A percentile compares a stretch with the other conserved stretches of the same genome.
These are phyloP conservation scores for Melitaea athalia DNA, from an alignment of 2,888 invertebrate genomes.

Conservation along the genomic window DNA sequence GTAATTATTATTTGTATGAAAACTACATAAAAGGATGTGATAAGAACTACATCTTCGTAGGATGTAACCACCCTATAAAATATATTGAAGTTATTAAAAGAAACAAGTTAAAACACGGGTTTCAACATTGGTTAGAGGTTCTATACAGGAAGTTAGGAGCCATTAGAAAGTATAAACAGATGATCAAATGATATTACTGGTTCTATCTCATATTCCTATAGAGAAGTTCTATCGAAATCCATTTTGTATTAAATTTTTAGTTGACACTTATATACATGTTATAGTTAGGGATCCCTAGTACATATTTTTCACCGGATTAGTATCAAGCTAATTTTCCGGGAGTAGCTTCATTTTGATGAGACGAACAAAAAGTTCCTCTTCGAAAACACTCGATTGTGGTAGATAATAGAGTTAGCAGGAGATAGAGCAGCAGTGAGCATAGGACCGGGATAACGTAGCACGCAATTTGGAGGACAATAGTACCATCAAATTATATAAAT, in stretches of 20 bases:
- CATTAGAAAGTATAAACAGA: conserved; percentile 24
- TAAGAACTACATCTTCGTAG: conserved; percentile 1
- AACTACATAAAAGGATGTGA: not conserved
- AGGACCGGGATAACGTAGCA: too few relatives aligned
- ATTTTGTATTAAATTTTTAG: not conserved
- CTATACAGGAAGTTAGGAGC: conserved; percentile 11
- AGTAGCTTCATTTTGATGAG: too few relatives aligned
- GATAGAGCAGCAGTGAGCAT: too few relatives aligned
- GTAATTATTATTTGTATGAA: conserved; percentile 15
- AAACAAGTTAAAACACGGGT: conserved; percentile 11
- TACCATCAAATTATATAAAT: too few relatives aligned
- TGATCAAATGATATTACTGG: conserved; percentile 15
- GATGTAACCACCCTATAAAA: not conserved
- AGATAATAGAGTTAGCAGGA: too few relatives aligned
- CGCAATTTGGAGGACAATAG: too few relatives aligned
- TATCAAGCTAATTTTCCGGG: too few relatives aligned
- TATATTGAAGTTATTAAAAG: conserved; percentile 10
- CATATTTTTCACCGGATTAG: too few relatives aligned
- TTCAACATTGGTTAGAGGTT: conserved; percentile 8
- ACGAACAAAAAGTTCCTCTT: too few relatives aligned
- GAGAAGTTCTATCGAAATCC: not conserved
- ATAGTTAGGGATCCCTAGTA: too few relatives aligned
- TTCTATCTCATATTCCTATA: not conserved
- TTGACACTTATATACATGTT: not conserved
- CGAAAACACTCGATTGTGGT: too few relatives aligned